phyloP scores from a whole-genome alignment of 1,140 invertebrate genomes.

The Mizuhopecten yessoensis region DNA sequence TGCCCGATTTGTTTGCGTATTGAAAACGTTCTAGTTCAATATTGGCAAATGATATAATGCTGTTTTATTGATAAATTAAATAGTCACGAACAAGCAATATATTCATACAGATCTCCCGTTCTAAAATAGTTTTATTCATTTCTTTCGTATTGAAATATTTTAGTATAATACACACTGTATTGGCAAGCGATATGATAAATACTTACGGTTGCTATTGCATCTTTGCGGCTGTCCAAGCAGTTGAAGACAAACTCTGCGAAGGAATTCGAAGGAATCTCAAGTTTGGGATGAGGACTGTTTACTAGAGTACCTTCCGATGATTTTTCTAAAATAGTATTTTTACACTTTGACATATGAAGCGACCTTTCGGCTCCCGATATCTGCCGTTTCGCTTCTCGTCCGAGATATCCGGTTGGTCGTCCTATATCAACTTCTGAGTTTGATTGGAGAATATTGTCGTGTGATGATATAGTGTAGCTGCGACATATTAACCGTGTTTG shows the following conservation, averaged over 20 bases:
- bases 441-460: not conserved
- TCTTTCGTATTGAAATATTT: no score
- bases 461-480: not conserved
- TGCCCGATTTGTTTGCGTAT: no score
- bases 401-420: not conserved
- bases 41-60: no score
- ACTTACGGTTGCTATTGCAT: slow-evolving; percentile 15
- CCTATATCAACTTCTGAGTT: not conserved
- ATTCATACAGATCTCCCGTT: no score
- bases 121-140: no score
- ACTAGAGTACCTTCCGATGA: slow-evolving; percentile 46
- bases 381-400: not conserved
- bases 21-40: no score
- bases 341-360: not conserved
- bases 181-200: no score
- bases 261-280: slow-evolving; percentile 35
- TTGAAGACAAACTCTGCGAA: slow-evolving; percentile 45
- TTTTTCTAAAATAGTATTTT: not conserved
- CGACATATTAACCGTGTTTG: not conserved
- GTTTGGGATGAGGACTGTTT: slow-evolving; percentile 39
- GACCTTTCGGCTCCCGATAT: not conserved
- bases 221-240: slow-evolving; percentile 28
- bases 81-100: no score
- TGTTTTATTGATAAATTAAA: no score
- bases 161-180: no score